Conservation (phyloP, 2,113 vertebrate species). For the Phylloscopus trochiloides region DNA sequence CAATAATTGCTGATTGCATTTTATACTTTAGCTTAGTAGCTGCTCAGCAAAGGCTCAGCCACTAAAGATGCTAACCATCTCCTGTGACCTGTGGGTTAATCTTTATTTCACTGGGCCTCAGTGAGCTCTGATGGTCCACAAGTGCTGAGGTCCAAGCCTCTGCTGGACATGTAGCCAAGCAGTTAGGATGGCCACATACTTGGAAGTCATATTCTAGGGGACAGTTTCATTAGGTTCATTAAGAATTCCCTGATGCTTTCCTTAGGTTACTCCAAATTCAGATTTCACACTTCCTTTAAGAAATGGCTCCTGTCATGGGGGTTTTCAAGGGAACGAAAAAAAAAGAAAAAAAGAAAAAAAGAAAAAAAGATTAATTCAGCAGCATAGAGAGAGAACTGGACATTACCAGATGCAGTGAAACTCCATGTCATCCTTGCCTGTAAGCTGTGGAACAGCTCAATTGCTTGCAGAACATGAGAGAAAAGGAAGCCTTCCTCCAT, state of each 20-base stretch:
- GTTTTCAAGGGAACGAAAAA: background rate
- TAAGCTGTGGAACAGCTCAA: background rate
- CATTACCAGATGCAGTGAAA: background rate
- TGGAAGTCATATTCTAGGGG: background rate
- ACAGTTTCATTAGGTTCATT: background rate
- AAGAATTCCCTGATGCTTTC: background rate
- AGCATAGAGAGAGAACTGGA: background rate
- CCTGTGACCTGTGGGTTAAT: background rate
- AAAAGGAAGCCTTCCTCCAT: background rate
- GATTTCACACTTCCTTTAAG: background rate
- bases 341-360: background rate
- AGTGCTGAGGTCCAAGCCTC: background rate
- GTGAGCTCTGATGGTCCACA: background rate
- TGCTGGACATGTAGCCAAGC: background rate
- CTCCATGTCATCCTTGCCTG: background rate
- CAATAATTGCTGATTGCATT: slow-evolving; percentile 48
- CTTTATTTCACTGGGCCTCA: background rate
- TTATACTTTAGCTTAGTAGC: slow-evolving; percentile 6
- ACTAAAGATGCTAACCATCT: background rate
- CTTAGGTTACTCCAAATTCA: background rate
- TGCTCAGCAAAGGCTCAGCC: background rate
- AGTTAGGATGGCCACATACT: background rate
- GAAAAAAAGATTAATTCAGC: background rate
- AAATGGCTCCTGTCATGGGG: background rate
- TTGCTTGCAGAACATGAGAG: background rate